These are phyloP conservation scores for Drosophila repletoides DNA, from an alignment of 1,140 invertebrate species.

Conservation along the genomic window DNA sequence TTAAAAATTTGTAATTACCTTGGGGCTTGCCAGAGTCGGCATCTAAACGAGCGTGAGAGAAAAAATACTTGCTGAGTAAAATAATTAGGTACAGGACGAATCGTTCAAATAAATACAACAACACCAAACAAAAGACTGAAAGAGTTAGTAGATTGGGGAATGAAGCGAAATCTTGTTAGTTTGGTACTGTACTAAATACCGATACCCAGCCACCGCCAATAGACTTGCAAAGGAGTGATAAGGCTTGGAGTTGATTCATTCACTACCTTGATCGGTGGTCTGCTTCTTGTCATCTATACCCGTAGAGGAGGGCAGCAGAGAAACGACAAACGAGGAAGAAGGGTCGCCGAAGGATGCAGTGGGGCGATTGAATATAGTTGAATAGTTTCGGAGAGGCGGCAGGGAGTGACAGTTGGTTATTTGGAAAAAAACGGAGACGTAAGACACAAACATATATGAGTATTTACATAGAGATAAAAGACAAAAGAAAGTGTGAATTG, in stretches of 20 bases:
- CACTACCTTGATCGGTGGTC: slow-evolving; percentile 71
- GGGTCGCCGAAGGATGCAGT: slow-evolving; percentile 24
- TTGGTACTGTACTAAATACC: not conserved
- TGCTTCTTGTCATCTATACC: slow-evolving; percentile 70
- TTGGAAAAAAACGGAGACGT: slow-evolving; percentile 27
- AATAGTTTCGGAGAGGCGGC: slow-evolving; percentile 12
- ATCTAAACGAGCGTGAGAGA: slow-evolving; percentile 43
- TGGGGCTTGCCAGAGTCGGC: slow-evolving; percentile 58
- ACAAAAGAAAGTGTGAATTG: slow-evolving; percentile 28
- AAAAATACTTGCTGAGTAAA: slow-evolving; percentile 28
- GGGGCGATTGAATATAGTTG: slow-evolving; percentile 22
- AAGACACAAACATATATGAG: slow-evolving; percentile 42
- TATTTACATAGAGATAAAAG: slow-evolving; percentile 53
- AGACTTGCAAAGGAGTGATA: not conserved
- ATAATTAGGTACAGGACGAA: too few relatives aligned
- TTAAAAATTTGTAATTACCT: slow-evolving; percentile 62
- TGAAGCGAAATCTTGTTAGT: slow-evolving; percentile 1
- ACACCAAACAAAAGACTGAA: slow-evolving; percentile 7
- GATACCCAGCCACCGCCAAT: slow-evolving; percentile 13
- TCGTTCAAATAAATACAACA: not conserved
- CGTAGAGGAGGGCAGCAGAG: slow-evolving; percentile 11
- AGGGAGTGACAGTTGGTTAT: slow-evolving; percentile 37
- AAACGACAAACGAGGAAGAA: slow-evolving; percentile 20
- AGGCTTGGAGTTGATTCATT: slow-evolving; percentile 27
- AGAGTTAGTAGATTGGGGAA: not conserved